Evolutionary conservation across 2,797 vertebrate species (phyloP).

Genomic region (Schizopygopsis pylzovi): DNA sequence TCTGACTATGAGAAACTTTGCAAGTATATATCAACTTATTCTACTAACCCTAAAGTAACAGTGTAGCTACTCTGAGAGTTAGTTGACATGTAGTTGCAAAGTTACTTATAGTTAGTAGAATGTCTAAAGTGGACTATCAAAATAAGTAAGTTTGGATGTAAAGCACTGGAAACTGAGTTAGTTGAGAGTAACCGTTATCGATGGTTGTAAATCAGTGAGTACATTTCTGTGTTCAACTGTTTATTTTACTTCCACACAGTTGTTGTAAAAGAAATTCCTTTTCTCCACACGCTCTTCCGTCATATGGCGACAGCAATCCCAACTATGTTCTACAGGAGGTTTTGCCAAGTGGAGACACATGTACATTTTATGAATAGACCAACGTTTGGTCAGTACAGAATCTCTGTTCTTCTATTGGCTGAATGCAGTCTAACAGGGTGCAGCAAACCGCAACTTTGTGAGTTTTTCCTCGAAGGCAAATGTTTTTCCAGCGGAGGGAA

Average conservation of each 20-base stretch:
- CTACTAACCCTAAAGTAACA: too few relatives aligned
- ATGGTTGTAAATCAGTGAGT: conserved; percentile 27
- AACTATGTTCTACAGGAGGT: conserved; percentile 13
- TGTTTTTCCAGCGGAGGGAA: conserved; percentile 68
- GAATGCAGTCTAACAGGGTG: conserved; percentile 53
- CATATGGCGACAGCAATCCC: conserved; percentile 55
- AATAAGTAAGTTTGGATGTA: background rate
- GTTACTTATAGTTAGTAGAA: too few relatives aligned
- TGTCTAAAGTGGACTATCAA: too few relatives aligned
- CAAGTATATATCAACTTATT: too few relatives aligned
- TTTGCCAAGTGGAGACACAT: conserved; percentile 60
- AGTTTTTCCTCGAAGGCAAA: conserved; percentile 69
- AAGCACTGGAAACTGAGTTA: background rate
- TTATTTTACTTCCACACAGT: conserved; percentile 56
- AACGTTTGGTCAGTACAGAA: conserved; percentile 62
- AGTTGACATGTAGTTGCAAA: too few relatives aligned
- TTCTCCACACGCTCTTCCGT: conserved; percentile 43
- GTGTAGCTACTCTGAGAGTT: too few relatives aligned
- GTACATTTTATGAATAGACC: conserved; percentile 63
- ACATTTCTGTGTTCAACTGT: conserved; percentile 38
- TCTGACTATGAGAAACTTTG: too few relatives aligned
- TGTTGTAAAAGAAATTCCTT: conserved; percentile 55
- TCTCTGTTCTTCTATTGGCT: conserved; percentile 62
- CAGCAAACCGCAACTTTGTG: conserved; percentile 65
- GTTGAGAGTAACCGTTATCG: background rate